Conservation (phyloP, 2,113 vertebrate species). For the Cygnus atratus region DNA sequence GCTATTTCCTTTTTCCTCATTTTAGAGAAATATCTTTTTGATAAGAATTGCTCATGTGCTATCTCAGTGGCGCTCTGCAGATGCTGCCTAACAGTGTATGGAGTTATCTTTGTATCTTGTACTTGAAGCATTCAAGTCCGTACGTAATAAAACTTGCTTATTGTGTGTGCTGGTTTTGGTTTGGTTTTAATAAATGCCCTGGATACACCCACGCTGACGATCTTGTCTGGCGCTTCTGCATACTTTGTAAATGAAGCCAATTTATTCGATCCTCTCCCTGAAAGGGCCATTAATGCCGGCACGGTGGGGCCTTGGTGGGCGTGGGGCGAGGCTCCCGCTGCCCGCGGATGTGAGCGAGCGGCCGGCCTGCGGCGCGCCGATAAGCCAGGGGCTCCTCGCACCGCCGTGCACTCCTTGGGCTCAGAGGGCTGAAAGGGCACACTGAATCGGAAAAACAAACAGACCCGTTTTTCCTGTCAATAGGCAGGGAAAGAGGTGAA, state of each 20-base stretch:
- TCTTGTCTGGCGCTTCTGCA: background rate
- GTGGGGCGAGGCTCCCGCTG: slow-evolving; percentile 77
- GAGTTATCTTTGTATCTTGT: background rate
- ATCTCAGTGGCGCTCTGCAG: background rate
- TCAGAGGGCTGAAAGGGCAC: slow-evolving; percentile 77
- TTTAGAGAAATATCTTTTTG: background rate
- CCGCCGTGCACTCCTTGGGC: slow-evolving; percentile 75
- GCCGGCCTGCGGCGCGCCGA: slow-evolving; percentile 88
- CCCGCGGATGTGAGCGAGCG: slow-evolving; percentile 83
- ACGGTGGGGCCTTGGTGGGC: slow-evolving; percentile 50
- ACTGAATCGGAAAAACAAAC: slow-evolving; percentile 85
- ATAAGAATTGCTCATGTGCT: background rate
- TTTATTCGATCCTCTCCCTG: slow-evolving; percentile 47
- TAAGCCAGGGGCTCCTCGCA: slow-evolving; percentile 88
- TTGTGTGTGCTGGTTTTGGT: slow-evolving; percentile 1
- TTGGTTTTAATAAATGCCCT: slow-evolving; percentile 57
- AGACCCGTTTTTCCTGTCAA: slow-evolving; percentile 69
- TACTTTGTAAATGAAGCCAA: slow-evolving; percentile 51
- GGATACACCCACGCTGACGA: background rate
- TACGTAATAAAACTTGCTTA: slow-evolving; percentile 30
- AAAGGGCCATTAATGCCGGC: slow-evolving; percentile 47
- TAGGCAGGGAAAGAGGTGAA: slow-evolving; percentile 78
- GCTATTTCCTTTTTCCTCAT: background rate
- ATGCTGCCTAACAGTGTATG: background rate
- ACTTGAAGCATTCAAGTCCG: background rate